Base-by-base conservation (phyloP, 2,888 invertebrate genomes). In the Drosophila infuscata region DNA sequence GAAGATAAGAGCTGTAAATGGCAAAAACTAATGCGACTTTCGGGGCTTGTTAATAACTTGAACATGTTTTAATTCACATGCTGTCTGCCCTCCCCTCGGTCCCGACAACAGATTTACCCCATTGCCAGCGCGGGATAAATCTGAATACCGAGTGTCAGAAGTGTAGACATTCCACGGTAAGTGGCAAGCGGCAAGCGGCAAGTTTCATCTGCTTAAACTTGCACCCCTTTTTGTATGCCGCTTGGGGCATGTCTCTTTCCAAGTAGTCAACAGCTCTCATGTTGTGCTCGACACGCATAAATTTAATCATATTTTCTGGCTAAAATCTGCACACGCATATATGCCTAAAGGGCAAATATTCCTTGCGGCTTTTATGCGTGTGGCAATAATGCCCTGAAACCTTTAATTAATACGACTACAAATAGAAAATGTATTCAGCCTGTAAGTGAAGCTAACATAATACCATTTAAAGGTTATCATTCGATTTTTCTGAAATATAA, bases 51-150 rank as follows among this genome's bases (percentile, higher is more conserved):
- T 87, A 87, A 87, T 87, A 87, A 87, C 77, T 87, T 80, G 75
- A 83, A 75, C 89, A 87, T 89, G 87, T 78, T 87, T 86, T 87
- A 87, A 87, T 87, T 83, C 84, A 79, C 83, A 87, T 76, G 79
- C 66, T 58, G 41, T 15, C 48, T 32, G 20, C 49, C 33, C 25
- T 12, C 8, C 49, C 7, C 29, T 8, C 12, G 46, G 15, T 17
- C 29, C 15, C 29, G 17, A 17, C 63, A 57, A 57, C 38, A 63
- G 54, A 46, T 69, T 46, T 72, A 15, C 30, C 38, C 43, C 53
- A 30, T 59, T 62, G 9, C 67, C 49, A 49, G 9, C 35, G 54
- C 30, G 49, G 54, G 61, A 25, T 30, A 75, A 78, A 78, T 82
- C 83, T 78, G 58, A 67, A 67, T 63, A 70, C 51, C 46, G 63